Evolutionary conservation across 2,113 vertebrate species (phyloP), one percentile per base, ranked within the genome.

Genomic region (Grus americana): DNA sequence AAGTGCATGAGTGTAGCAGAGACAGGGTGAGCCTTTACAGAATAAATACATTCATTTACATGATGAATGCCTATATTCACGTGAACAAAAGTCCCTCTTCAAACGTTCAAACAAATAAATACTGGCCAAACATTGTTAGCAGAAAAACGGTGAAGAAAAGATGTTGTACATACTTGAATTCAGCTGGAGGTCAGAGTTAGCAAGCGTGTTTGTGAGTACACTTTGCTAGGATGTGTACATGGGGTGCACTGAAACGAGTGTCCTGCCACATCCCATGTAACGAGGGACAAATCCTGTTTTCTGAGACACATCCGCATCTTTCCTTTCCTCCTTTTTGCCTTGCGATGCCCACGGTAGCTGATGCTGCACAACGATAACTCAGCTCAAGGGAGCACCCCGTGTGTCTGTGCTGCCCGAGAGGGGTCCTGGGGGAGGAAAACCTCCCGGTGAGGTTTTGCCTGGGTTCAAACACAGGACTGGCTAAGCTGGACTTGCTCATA

Each of bases 21-120:
- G 89, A 62, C 80, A 76, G 92, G 78, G 84, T 36, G 84, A 97
- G 78, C 95, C 74, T 96, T 91, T 73, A 90, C 83, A 96, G 96
- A 94, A 95, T 95, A 97, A 95, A 96, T 96, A 89, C 91, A 91
- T 94, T 96, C 91, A 95, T 97, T 95, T 97, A 79, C 66, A 62
- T 89, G 95, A 87, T 95, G 95, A 97, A 97, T 96, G 93, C 92
- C 84, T 82, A 91, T 93, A 96, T 96, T 97, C 96, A 97, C 76
- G 3, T 72, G 96, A 70, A 93, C 72, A 79, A 84, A 93, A 91
- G 66, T 81, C 74, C 40, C 49, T 96, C 86, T 89, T 85, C 91
- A 91, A 97, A 76, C 52, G 11, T 62, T 93, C 86, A 46, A 86
- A 68, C 92, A 93, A 92, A 93, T 79, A 93, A 93, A 89, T 85